Evolutionary conservation across 30 jellyfish, hydroid and myxozoan genomes (phyloP).

Genomic region (Haliclystus octoradiatus): DNA sequence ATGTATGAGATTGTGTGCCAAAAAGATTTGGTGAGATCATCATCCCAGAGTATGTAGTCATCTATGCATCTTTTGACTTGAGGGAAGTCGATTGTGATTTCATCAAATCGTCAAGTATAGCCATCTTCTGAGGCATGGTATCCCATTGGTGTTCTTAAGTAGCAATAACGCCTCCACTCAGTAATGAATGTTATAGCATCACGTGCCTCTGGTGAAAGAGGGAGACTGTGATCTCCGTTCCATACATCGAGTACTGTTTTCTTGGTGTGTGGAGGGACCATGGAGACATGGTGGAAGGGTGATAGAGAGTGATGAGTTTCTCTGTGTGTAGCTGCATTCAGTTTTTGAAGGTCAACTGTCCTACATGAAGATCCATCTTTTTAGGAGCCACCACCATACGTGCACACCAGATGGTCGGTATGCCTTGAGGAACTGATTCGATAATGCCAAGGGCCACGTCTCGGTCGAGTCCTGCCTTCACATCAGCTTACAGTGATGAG

Average conservation of each 20-base stretch:
- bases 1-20: conserved; percentile 35
- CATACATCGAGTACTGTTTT: conserved; percentile 32
- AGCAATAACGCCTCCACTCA: conserved; percentile 19
- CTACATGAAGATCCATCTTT: conserved; percentile 27
- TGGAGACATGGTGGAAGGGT: conserved; percentile 14
- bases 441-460: conserved; percentile 29
- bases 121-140: conserved; percentile 26
- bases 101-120: conserved; percentile 17
- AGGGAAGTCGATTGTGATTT: conserved; percentile 7
- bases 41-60: conserved; percentile 15
- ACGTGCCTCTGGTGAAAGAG: conserved; percentile 24
- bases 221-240: conserved; percentile 29
- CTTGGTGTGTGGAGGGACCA: conserved; percentile 8
- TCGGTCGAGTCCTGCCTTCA: conserved; percentile 14
- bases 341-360: conserved; percentile 22
- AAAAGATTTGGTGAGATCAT: conserved; percentile 4
- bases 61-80: not conserved
- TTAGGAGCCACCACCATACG: conserved; percentile 41
- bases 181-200: conserved; percentile 27
- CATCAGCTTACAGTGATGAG: conserved; percentile 36
- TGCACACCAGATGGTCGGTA: conserved; percentile 32
- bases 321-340: conserved; percentile 9
- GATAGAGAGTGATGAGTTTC: conserved; percentile 43
- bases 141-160: conserved; percentile 11
- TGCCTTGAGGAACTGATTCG: conserved; percentile 40